Conservation (phyloP, 1,140 invertebrate species). For the Thaumetopoea pityocampa region DNA sequence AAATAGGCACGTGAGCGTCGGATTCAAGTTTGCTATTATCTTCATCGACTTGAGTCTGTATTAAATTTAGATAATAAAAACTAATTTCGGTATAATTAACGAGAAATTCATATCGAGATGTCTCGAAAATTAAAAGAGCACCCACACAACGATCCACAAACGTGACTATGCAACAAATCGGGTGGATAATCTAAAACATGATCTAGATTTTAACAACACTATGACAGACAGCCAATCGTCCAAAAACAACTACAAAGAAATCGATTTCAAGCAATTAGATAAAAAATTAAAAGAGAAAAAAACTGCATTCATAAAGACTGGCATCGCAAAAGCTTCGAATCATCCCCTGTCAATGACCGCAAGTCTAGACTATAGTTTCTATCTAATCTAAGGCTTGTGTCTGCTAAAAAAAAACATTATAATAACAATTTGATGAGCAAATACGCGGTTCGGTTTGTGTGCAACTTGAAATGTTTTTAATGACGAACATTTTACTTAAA, state of each 20-base stretch:
- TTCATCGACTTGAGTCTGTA: too few relatives aligned
- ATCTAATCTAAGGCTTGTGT: constrained; percentile 27
- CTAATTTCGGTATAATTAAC: constrained; percentile 55
- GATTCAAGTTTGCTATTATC: constrained; percentile 27
- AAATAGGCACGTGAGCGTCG: constrained; percentile 33
- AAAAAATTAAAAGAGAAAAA: constrained; percentile 49
- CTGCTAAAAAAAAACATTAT: constrained; percentile 30
- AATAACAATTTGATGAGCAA: constrained; percentile 46
- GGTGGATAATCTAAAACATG: constrained; percentile 61
- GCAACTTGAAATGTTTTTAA: constrained; percentile 42
- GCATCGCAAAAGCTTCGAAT: constrained; percentile 55
- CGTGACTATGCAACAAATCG: constrained; percentile 62
- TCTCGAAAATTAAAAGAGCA: constrained; percentile 56
- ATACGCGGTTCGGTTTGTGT: constrained; percentile 31
- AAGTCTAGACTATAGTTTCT: constrained; percentile 37
- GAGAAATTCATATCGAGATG: constrained; percentile 49
- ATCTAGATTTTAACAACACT: constrained; percentile 65
- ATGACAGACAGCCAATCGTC: constrained; percentile 49
- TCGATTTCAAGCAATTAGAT: constrained; percentile 54
- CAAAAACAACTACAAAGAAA: constrained; percentile 69
- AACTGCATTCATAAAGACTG: constrained; percentile 49
- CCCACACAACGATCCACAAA: constrained; percentile 51
- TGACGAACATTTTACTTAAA: constrained; percentile 28
- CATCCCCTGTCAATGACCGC: constrained; percentile 67
- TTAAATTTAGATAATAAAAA: constrained; percentile 37